Evolutionary conservation across 2,888 invertebrate genomes (phyloP).

Genomic region (Vannuccia rotundouncinata): DNA sequence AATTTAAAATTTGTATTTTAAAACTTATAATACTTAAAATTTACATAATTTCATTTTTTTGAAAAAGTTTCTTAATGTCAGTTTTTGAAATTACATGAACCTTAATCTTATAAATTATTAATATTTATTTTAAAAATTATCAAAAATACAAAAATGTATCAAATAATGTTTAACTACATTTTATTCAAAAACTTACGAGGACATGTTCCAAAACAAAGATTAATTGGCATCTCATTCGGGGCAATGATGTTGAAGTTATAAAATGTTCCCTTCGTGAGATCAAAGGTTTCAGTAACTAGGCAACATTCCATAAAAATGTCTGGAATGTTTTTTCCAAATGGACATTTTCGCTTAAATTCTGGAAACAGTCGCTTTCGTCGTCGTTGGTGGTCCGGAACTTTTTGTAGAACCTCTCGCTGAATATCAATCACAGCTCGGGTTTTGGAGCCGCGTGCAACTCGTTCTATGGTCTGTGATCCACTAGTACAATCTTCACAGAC

Average conservation of each 20-base stretch:
- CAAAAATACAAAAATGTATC: no score
- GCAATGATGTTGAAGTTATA: neutral
- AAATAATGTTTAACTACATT: no score
- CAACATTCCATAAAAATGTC: neutral
- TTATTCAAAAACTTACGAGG: neutral
- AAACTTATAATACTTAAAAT: no score
- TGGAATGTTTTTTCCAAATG: neutral
- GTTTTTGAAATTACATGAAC: no score
- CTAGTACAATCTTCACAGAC: neutral
- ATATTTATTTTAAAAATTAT: no score
- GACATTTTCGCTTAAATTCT: neutral
- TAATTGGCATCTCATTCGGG: neutral
- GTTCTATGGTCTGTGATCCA: neutral
- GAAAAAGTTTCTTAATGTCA: no score
- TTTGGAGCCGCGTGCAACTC: neutral
- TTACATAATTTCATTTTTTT: no score
- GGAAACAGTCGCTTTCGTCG: neutral
- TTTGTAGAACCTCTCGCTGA: neutral
- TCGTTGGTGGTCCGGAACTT: neutral
- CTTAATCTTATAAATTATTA: no score
- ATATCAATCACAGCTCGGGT: neutral
- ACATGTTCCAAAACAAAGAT: conserved; percentile 10
- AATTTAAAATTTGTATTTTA: no score
- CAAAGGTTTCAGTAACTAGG: neutral
- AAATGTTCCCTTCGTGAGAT: neutral